A percentile compares a stretch with the other conserved stretches of the same genome.
Evolutionary conservation across 2,797 vertebrate species (phyloP).

Genomic region (Oophaga sylvatica): DNA sequence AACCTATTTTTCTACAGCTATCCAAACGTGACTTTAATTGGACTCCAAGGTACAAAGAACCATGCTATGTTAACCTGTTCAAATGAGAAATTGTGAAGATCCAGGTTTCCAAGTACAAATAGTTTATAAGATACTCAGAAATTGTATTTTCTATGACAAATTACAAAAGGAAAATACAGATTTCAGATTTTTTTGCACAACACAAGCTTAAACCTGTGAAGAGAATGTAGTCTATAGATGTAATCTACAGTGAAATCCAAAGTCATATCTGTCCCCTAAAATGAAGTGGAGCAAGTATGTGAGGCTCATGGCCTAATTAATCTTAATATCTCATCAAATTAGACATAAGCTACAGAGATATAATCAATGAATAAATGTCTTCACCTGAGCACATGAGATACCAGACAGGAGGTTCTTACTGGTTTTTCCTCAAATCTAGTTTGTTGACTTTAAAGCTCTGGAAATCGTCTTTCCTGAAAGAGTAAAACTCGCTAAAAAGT

Average conservation of each 20-base stretch:
- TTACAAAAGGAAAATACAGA: background rate
- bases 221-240: constrained; percentile 8
- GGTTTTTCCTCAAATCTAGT: constrained; percentile 27
- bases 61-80: background rate
- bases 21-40: too few species aligned
- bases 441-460: constrained; percentile 23
- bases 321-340: constrained; percentile 2
- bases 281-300: background rate
- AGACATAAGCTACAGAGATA: background rate
- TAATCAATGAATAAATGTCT: background rate
- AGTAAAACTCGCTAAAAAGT: constrained; percentile 17
- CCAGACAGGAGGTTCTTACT: background rate
- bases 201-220: background rate
- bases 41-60: background rate
- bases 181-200: background rate
- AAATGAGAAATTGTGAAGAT: background rate
- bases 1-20: too few species aligned
- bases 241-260: background rate
- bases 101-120: background rate
- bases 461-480: constrained; percentile 36
- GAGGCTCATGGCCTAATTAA: background rate
- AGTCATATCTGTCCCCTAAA: background rate
- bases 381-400: background rate
- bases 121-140: background rate
- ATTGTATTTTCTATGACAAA: background rate